These are phyloP conservation scores for Mastomys natalensis DNA, from an alignment of 2,113 vertebrate genomes.

Conservation along the genomic window DNA sequence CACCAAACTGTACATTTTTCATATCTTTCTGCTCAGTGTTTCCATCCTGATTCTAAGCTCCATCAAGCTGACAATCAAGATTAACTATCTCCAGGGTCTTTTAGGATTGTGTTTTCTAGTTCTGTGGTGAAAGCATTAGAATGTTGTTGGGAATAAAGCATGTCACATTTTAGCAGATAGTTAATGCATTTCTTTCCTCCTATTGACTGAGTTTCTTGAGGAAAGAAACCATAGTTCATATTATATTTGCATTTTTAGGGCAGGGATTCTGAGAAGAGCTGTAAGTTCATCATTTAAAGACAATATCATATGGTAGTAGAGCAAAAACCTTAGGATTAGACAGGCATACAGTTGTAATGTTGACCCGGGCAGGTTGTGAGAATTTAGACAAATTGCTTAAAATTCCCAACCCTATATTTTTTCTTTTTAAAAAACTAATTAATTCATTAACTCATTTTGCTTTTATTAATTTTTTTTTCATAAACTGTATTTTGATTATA, in stretches of 20 bases:
- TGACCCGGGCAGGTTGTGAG: background rate
- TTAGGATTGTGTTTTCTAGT: background rate
- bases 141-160: background rate
- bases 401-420: background rate
- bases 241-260: background rate
- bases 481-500: background rate
- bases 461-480: background rate
- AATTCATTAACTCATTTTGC: background rate
- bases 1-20: background rate
- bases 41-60: background rate
- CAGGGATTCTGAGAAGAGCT: background rate
- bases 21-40: background rate
- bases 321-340: background rate
- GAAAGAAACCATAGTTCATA: background rate
- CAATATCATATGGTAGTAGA: background rate
- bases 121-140: background rate
- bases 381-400: background rate
- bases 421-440: background rate
- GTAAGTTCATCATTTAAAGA: background rate
- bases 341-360: background rate
- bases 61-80: background rate
- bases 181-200: background rate
- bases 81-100: background rate
- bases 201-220: constrained; percentile 3
- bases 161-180: background rate